These are phyloP conservation scores for Coregonus ussuriensis DNA, from an alignment of 2,797 vertebrate genomes.

Conservation along the genomic window DNA sequence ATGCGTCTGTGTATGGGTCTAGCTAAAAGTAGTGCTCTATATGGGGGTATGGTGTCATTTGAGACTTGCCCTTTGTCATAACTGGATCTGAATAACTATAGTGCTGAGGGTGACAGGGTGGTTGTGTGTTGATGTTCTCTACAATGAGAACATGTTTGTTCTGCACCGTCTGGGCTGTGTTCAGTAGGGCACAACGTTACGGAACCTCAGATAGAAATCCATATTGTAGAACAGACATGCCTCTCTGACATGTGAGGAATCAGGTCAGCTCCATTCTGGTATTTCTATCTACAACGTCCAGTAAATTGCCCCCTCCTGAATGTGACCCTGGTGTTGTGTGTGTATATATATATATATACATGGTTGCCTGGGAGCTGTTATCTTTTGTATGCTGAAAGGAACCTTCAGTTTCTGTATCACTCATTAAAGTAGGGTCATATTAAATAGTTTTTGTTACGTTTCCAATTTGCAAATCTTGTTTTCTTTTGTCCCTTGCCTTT, in stretches of 20 bases:
- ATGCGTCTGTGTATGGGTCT: conserved; percentile 60
- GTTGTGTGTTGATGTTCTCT: conserved; percentile 45
- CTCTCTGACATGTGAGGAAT: no score
- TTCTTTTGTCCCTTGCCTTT: neutral
- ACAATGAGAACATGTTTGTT: conserved; percentile 48
- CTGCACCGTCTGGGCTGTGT: neutral
- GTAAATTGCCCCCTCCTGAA: conserved; percentile 42
- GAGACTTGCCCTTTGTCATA: conserved; percentile 61
- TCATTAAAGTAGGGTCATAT: conserved; percentile 68
- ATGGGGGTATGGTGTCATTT: conserved; percentile 61
- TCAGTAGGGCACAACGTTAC: neutral
- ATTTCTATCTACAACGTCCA: conserved; percentile 5
- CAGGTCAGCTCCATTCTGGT: neutral
- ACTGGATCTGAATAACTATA: conserved; percentile 54
- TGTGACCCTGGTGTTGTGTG: conserved; percentile 36
- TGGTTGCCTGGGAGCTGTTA: conserved; percentile 34
- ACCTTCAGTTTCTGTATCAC: conserved; percentile 59
- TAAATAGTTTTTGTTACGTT: conserved; percentile 41
- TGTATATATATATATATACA: conserved; percentile 1
- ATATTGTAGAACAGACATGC: neutral
- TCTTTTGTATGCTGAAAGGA: conserved; percentile 63
- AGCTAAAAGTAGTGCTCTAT: conserved; percentile 70
- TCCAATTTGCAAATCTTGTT: neutral
- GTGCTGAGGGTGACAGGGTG: conserved; percentile 46
- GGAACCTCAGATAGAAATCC: neutral